Base-by-base conservation (phyloP, 2,797 vertebrate genomes). In the Pangasius larnaudii region DNA sequence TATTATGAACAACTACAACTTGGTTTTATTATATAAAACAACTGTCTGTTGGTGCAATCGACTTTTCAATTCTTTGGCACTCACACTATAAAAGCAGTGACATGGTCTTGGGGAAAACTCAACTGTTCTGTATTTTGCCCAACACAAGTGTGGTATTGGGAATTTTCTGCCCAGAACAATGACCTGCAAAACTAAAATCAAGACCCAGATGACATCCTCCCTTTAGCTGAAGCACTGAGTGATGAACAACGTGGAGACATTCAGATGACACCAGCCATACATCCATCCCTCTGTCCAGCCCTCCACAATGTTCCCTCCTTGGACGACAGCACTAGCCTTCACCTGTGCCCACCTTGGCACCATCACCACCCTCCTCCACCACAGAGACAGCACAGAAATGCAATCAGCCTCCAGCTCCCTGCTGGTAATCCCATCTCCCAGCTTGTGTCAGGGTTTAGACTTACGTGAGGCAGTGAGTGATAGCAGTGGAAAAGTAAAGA, bases 181-280 rank as follows among this genome's bases (percentile, higher is more conserved):
- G 80, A 83, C 78, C 84, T 46, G 49, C 58, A 65, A 65, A 86
- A 78, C 78, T 53, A 74, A 88, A 90, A 78, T 80, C 58, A 78
- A 85, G 61, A 36, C 88, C 74, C 51, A 84, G 88, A 79, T 71
- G 85, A 74, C 61, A 58, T 86, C 78, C 79, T 79, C 58, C 85
- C 80, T 88, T 88, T 87, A 87, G 71, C 90, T 36, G 56, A 61
- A 79, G 81, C 84, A 63, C 85, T 49, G 77, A 79, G 85, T 92
- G 92, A 92, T 92, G 86, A 90, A 91, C 88, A 83, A 63, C 72
- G 42, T 39, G 30, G 65, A 88, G 84, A 61, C 65, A 88, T 87
- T 74, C 56, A 18, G 24, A 42, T 90, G 91, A 88, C 90, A 92
- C 87, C 58, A 51, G 82, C 89, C 85, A 88, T 91, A 87, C 87